phyloP scores from a whole-genome alignment of 2,113 vertebrate genomes.

The Symphodus melops region DNA sequence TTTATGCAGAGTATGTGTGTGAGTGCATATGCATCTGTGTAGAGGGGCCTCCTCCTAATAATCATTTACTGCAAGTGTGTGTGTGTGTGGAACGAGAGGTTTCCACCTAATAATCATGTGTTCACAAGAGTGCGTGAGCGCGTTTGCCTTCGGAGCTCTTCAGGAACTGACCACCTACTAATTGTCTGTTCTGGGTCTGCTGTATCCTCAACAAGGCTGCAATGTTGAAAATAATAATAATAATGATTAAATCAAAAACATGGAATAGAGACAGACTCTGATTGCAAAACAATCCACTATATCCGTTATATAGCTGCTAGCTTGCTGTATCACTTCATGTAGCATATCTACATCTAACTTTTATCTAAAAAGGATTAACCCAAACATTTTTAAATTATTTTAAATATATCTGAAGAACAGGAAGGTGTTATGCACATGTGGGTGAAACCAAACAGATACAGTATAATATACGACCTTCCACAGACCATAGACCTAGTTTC shows the following conservation, averaged over 20 bases:
- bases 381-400: too few species aligned
- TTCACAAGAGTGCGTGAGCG: slow-evolving; percentile 16
- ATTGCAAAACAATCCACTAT: too few species aligned
- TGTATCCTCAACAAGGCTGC: neutral
- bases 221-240: too few species aligned
- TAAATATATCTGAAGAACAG: too few species aligned
- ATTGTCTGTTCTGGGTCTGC: neutral
- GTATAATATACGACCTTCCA: too few species aligned
- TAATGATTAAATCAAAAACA: too few species aligned
- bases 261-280: too few species aligned
- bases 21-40: neutral
- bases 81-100: slow-evolving; percentile 15
- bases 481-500: too few species aligned
- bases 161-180: slow-evolving; percentile 28
- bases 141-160: neutral
- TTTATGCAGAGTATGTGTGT: slow-evolving; percentile 26
- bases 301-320: neutral
- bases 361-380: too few species aligned
- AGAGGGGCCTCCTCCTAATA: slow-evolving; percentile 28
- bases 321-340: neutral
- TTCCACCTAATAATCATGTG: slow-evolving; percentile 51
- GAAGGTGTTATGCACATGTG: too few species aligned
- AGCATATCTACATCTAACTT: too few species aligned
- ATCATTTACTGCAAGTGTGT: slow-evolving; percentile 46
- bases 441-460: too few species aligned